These are phyloP conservation scores for Ariolimax columbianus DNA, from an alignment of 2,888 invertebrate genomes.

Conservation along the genomic window DNA sequence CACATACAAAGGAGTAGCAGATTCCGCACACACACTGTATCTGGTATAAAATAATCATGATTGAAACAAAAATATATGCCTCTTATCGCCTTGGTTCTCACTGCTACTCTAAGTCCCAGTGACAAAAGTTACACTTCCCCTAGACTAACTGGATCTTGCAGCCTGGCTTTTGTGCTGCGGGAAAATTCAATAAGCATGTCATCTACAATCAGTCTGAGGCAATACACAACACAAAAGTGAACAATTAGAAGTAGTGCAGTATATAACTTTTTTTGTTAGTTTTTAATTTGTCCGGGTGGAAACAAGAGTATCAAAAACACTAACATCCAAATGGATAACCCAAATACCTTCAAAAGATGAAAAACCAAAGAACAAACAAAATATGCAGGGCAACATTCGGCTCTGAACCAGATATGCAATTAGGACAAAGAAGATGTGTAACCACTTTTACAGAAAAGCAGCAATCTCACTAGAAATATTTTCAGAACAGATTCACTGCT, in stretches of 20 bases:
- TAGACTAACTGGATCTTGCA: neutral
- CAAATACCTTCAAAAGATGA: slow-evolving; percentile 17
- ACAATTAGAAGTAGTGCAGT: slow-evolving; percentile 11
- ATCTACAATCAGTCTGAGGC: slow-evolving; percentile 39
- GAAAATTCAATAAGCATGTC: slow-evolving; percentile 37
- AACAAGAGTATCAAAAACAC: slow-evolving; percentile 27
- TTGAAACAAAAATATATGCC: neutral
- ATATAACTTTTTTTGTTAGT: neutral
- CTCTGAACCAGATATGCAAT: slow-evolving; percentile 51
- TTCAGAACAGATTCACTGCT: neutral
- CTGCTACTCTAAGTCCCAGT: neutral
- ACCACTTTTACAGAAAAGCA: neutral
- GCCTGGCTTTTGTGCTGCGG: slow-evolving; percentile 8
- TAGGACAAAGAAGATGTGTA: slow-evolving; percentile 13
- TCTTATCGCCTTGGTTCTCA: neutral
- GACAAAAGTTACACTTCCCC: neutral
- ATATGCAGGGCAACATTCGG: slow-evolving; percentile 51
- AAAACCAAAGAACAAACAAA: neutral
- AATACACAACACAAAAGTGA: slow-evolving; percentile 35
- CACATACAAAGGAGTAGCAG: neutral
- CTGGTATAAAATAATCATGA: neutral
- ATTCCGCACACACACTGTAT: neutral
- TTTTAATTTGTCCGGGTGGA: neutral
- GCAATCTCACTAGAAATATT: neutral
- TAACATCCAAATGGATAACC: slow-evolving; percentile 29